Evolutionary conservation across 2,113 vertebrate genomes (phyloP), one percentile per base, ranked within the genome.

Genomic region (Hemiprocne comata): DNA sequence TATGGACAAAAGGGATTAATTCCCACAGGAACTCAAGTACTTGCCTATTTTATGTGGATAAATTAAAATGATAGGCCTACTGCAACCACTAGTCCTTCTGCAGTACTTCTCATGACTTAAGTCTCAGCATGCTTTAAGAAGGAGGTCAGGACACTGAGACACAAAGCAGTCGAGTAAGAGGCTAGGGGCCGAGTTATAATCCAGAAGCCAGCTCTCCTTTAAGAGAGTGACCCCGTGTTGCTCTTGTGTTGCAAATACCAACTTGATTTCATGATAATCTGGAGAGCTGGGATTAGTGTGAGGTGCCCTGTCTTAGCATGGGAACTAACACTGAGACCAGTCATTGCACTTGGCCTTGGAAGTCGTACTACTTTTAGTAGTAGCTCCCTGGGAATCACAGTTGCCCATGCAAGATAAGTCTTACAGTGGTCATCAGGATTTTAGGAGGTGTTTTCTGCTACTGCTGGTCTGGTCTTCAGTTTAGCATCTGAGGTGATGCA

Each of bases 221-320:
- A 21, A 13, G 60, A 15, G 50, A 66, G 20, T 38, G 91, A 81
- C 73, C 80, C 58, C 0, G 0, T 31, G 36, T n/a, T 85, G 90
- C 74, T 91, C 34, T 91, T 86, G 58, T 40, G 10, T 25, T 58
- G 77, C 67, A 90, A 94, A 73, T 46, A 66, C 54, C 78, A 62
- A 1, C 51, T 91, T 86, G 62, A 40, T 73, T 65, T 79, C 71
- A 4, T 1, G 0, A 28, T 79, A 69, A 48, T 50, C 31, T 19
- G 40, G 34, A 50, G 46, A 23, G 23, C 51, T 76, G 90, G 78
- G 71, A 79, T 79, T 17, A 4, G 48, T 2, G 4, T 15, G 14
- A 55, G 61, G 34, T 29, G 9, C 70, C 28, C 16, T 6, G 17
- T 23, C 33, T 19, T 21, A n/a, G 71, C 62, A 3, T 62, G 87